Conservation (phyloP, 2,797 vertebrate genomes). For the Hozukius guyotensis region DNA sequence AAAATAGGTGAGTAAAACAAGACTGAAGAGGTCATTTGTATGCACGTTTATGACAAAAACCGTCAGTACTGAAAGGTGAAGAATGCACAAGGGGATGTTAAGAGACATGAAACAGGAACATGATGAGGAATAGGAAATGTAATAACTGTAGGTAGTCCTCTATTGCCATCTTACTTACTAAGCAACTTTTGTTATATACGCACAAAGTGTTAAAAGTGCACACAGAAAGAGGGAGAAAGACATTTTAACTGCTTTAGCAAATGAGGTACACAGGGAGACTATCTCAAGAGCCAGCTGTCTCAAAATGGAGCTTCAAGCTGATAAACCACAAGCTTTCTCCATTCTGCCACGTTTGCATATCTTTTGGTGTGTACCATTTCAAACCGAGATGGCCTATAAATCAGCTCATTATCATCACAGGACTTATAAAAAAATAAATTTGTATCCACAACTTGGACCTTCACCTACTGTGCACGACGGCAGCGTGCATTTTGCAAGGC, state of each 20-base stretch:
- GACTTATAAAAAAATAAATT: background rate
- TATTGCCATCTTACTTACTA: background rate
- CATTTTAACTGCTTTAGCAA: slow-evolving; percentile 20
- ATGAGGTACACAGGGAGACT: slow-evolving; percentile 13
- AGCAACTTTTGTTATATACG: background rate
- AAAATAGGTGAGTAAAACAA: slow-evolving; percentile 90
- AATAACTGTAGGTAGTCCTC: background rate
- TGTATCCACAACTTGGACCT: slow-evolving; percentile 19
- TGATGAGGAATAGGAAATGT: background rate
- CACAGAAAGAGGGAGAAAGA: background rate
- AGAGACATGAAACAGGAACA: background rate
- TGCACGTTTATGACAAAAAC: slow-evolving; percentile 11
- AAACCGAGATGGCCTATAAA: slow-evolving; percentile 6
- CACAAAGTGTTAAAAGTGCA: background rate
- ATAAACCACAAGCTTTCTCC: slow-evolving; percentile 30
- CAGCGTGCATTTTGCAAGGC: slow-evolving; percentile 59
- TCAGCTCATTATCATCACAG: slow-evolving; percentile 3
- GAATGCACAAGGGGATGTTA: background rate
- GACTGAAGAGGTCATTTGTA: background rate
- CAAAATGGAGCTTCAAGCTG: slow-evolving; percentile 45
- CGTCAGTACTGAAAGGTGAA: background rate
- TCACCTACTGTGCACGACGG: background rate
- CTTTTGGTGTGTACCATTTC: slow-evolving; percentile 5
- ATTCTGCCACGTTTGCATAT: slow-evolving; percentile 53
- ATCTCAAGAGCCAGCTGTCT: slow-evolving; percentile 21